These are phyloP conservation scores for Parazoanthus atlanticus DNA, from an alignment of 92 coral and sea anemone species.

Conservation along the genomic window DNA sequence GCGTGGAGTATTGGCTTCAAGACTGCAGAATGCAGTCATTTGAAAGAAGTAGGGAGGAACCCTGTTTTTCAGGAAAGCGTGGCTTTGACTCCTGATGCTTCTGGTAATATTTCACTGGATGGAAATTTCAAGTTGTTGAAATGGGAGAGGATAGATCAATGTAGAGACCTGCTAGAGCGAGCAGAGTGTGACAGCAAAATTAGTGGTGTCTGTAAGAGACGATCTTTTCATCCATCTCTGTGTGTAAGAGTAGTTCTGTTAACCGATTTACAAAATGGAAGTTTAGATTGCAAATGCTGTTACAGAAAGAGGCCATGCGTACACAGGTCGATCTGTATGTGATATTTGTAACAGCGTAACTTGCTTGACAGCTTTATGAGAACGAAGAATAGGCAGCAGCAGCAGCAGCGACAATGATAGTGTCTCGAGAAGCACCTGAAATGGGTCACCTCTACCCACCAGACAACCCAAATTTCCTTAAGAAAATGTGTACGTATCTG, in stretches of 20 bases:
- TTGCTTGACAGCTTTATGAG: neutral
- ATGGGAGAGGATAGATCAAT: slow-evolving; percentile 47
- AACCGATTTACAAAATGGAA: slow-evolving; percentile 45
- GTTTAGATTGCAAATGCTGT: slow-evolving; percentile 59
- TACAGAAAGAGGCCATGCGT: slow-evolving; percentile 46
- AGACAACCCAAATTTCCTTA: slow-evolving; percentile 32
- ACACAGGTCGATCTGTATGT: slow-evolving; percentile 51
- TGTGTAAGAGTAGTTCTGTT: slow-evolving; percentile 58
- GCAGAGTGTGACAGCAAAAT: slow-evolving; percentile 28
- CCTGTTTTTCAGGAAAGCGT: slow-evolving; percentile 34
- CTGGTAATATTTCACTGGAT: slow-evolving; percentile 43
- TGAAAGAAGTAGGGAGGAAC: slow-evolving; percentile 47
- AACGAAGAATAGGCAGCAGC: neutral
- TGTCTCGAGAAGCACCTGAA: neutral
- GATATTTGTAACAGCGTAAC: slow-evolving; percentile 50
- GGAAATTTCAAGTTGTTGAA: slow-evolving; percentile 38
- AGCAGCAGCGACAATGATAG: neutral
- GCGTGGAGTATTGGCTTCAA: slow-evolving; percentile 72
- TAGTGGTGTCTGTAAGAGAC: slow-evolving; percentile 36
- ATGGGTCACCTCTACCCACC: slow-evolving; percentile 49
- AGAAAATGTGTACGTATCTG: slow-evolving; percentile 60
- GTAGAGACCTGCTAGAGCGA: slow-evolving; percentile 9
- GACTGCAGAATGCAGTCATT: slow-evolving; percentile 52
- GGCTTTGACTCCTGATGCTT: slow-evolving; percentile 12
- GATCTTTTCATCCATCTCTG: slow-evolving; percentile 62